Percentiles rank a stretch among this genome's conserved stretches.
Conservation (phyloP, 92 coral and sea anemone genomes). For the Bergia puertoricense region DNA sequence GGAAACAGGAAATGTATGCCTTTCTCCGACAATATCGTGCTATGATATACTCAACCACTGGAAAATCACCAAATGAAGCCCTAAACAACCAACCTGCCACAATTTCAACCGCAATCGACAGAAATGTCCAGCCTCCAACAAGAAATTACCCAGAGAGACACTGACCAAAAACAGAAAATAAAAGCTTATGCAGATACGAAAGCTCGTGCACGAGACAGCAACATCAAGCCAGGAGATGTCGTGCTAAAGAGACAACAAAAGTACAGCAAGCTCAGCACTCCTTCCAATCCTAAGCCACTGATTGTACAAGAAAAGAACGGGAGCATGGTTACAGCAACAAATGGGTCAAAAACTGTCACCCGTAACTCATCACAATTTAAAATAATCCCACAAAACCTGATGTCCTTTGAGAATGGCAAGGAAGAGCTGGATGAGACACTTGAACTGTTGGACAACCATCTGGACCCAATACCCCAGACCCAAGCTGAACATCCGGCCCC, state of each 20-base stretch:
- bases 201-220: constrained; percentile 24
- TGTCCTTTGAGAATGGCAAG: constrained; percentile 7
- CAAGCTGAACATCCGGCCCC: not conserved
- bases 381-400: constrained; percentile 1
- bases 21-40: constrained; percentile 60
- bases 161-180: constrained; percentile 6
- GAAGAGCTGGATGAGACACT: constrained; percentile 3
- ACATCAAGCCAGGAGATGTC: constrained; percentile 5
- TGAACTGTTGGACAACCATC: constrained; percentile 10
- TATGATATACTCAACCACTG: constrained; percentile 57
- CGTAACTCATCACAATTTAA: constrained; percentile 40
- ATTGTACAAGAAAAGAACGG: constrained; percentile 15
- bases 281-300: constrained; percentile 19
- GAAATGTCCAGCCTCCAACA: constrained; percentile 28
- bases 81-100: constrained; percentile 58
- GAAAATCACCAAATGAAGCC: constrained; percentile 56
- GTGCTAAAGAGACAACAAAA: constrained; percentile 38
- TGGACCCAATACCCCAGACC: constrained; percentile 1
- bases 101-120: constrained; percentile 8
- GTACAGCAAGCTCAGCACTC: constrained; percentile 55
- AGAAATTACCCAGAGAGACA: constrained; percentile 10
- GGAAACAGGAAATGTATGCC: constrained; percentile 61
- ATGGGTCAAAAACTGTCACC: constrained; percentile 26
- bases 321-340: constrained; percentile 21
- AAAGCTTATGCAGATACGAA: constrained; percentile 28